These are phyloP conservation scores for Candidula unifasciata DNA, from an alignment of 2,888 invertebrate genomes.

Conservation along the genomic window DNA sequence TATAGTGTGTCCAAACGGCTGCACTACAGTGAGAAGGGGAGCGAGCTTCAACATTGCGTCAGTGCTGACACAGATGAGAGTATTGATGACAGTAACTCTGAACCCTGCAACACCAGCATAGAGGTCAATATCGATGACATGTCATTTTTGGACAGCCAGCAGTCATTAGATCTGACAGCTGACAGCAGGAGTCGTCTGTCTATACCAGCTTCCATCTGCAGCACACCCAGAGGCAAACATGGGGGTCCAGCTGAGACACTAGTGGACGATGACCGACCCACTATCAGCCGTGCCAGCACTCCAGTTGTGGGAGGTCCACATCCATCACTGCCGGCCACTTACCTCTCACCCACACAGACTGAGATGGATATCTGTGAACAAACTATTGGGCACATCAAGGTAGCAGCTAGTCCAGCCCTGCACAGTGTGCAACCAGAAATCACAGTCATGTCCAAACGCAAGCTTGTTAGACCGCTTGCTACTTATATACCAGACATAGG, in stretches of 20 bases:
- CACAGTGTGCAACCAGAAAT: not conserved
- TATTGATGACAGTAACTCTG: not conserved
- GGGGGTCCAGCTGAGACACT: not conserved
- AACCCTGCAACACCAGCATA: not conserved
- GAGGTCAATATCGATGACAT: constrained; percentile 41
- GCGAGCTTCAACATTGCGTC: not conserved
- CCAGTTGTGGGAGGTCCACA: not conserved
- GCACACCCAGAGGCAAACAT: not conserved
- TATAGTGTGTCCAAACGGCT: constrained; percentile 33
- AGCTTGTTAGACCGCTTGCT: not conserved
- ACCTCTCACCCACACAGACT: not conserved
- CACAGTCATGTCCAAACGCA: not conserved
- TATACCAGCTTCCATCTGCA: not conserved
- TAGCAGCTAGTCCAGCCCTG: not conserved
- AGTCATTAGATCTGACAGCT: not conserved
- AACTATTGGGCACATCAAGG: not conserved
- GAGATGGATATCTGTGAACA: not conserved
- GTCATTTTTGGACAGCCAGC: constrained; percentile 24
- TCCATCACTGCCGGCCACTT: not conserved
- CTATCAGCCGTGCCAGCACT: no score
- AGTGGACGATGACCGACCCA: not conserved
- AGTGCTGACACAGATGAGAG: not conserved
- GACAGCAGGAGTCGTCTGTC: not conserved
- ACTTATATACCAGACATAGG: not conserved
- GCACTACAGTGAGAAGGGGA: constrained; percentile 17